A percentile compares a stretch with the other conserved stretches of the same genome.
Conservation (phyloP, 2,888 invertebrate species). For the Heliconius cydno region DNA sequence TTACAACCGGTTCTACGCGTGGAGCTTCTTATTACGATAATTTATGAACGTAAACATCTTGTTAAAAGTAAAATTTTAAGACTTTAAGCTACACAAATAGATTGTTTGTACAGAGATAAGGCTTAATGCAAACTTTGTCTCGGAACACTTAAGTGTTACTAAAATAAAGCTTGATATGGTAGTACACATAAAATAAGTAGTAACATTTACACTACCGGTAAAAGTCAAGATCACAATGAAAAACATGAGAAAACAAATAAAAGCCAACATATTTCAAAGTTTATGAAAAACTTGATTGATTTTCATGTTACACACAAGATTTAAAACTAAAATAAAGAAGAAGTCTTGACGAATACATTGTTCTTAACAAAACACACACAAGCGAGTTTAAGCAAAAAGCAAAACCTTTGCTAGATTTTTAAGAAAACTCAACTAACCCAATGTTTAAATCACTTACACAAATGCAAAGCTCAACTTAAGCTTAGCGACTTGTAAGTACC, state of each 20-base stretch:
- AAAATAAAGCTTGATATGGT: background rate
- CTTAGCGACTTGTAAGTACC: background rate
- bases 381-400: background rate
- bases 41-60: constrained; percentile 33
- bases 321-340: background rate
- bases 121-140: background rate
- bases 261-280: background rate
- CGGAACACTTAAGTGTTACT: background rate
- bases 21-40: constrained; percentile 42
- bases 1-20: constrained; percentile 63
- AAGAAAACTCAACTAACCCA: too few species aligned
- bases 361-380: constrained; percentile 1
- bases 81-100: background rate
- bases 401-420: too few species aligned
- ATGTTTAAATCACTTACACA: too few species aligned
- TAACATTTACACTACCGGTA: background rate
- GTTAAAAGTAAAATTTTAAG: constrained; percentile 15
- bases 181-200: background rate
- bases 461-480: too few species aligned
- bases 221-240: background rate
- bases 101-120: constrained; percentile 3
- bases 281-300: background rate
- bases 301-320: background rate
- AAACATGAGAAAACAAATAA: background rate
- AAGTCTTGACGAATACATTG: background rate